Base-by-base conservation (phyloP, 2,113 vertebrate genomes). In the Grallaria varia region DNA sequence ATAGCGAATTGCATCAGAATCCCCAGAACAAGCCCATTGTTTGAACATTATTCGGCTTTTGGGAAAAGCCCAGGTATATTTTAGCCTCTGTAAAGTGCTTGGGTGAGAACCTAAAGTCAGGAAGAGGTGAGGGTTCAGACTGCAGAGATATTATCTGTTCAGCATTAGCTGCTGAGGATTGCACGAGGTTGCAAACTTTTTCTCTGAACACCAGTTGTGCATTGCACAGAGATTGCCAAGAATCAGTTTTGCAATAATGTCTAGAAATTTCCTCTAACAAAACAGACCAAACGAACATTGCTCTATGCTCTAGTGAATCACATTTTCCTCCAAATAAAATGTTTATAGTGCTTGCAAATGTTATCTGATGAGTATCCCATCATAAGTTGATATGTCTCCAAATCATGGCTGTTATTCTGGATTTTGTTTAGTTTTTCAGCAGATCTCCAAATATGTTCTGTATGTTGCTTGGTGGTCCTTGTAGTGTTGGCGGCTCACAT, bases 211-310 rank as follows among this genome's bases (percentile, higher is more conserved):
- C 75, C 50, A 80, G 71, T 80, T 74, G 55, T 87, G 63, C 42
- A 6, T 87, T 74, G 75, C 82, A 50, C 27, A 52, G 67, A 55
- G 64, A 37, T 86, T 90, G 78, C 82, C 78, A 84, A 83, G 79
- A 94, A 59, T 45, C 35, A 63, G 53, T 97, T 97, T 96, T 96
- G 91, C 87, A 95, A 88, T 87, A 45, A 66, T 47, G 55, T 76
- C 93, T 83, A 95, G 93, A 94, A 88, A 90, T 92, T 69, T 90
- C 56, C 52, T 66, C 67, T 67, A 20, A 76, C 33, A 69, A 89
- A 91, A 56, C 79, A 87, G 72, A 66, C 35, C 47, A 83, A 89
- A 85, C 39, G 67, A 74, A 85, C 80, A 86, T 59, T 59, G 68
- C 79, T 86, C 77, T 92, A n/a, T 88, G 69, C 68, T 66, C n/a